Evolutionary conservation across 2,888 invertebrate species (phyloP), one percentile per base, ranked within the genome.

Genomic region (Amblyjoppa proteus): DNA sequence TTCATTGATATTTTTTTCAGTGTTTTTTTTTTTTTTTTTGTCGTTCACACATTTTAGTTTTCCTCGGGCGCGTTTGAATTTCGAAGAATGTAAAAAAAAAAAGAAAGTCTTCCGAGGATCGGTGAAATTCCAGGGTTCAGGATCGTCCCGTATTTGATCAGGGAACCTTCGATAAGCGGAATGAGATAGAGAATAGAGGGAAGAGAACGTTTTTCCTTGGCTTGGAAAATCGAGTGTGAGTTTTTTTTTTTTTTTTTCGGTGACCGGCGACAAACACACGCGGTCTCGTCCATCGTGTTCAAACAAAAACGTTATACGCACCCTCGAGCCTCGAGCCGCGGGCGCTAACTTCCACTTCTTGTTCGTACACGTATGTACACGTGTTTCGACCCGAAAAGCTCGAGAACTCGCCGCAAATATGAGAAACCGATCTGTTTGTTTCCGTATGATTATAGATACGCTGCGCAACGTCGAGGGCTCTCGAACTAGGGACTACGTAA

Each of bases 371-470:
- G 87, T 13, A 3, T 71, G 87, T 89, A 91, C 91, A 90, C 88
- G 89, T 91, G 91, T 90, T 90, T 84, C 51, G 56, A 64, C 68
- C 75, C 76, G 69, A 56, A 51, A 73, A 73, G 56, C 51, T 70
- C 80, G 70, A 78, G 76, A 81, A 87, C 76, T 66, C 41, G 66
- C 78, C 87, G 83, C 83, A 83, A 83, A 88, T 89, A 89, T 85
- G 88, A 88, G 88, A 85, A 89, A 91, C 87, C 87, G 88, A 89
- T 91, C 88, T 91, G 88, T 92, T 91, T 91, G 90, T 88, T 66
- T 84, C 85, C 86, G 77, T 80, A 88, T 88, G 89, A 91, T 91
- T 90, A 89, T 73, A 83, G 74, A 83, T 68, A 81, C 51, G 71
- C 28, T 0, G 38, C 6, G 31, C 41, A 28, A 11, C 28, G 38